phyloP scores from a whole-genome alignment of 37 sponge, comb jelly and placozoan species.

The Chondrosia reniformis region DNA sequence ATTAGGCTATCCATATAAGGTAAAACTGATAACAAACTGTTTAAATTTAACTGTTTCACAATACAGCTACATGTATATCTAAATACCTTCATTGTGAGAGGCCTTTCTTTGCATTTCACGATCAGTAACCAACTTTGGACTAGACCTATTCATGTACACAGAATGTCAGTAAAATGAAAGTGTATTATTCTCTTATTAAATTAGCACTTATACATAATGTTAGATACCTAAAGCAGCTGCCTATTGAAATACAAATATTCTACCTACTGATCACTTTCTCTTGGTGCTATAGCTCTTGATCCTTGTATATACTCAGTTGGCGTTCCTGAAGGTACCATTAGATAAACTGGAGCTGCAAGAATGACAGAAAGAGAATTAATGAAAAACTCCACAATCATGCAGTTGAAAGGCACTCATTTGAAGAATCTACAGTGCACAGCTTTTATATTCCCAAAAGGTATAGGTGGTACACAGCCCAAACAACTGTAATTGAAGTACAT shows the following conservation, averaged over 20 bases:
- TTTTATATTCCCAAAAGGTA: too few relatives aligned
- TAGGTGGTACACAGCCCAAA: too few relatives aligned
- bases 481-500: too few relatives aligned
- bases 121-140: conserved; percentile 3
- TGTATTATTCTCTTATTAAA: too few relatives aligned
- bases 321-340: conserved; percentile 63
- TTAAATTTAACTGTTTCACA: too few relatives aligned
- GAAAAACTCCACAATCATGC: too few relatives aligned
- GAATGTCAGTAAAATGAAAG: background rate
- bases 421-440: too few relatives aligned
- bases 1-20: too few relatives aligned
- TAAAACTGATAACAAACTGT: background rate
- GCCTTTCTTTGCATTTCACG: conserved; percentile 66
- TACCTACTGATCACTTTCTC: conserved; percentile 22
- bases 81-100: conserved; percentile 74
- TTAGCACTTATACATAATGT: background rate
- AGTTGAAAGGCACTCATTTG: too few relatives aligned
- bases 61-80: too few relatives aligned
- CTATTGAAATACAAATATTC: background rate
- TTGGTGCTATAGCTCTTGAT: conserved; percentile 52
- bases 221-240: background rate
- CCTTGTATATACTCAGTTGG: conserved; percentile 59
- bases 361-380: too few relatives aligned
- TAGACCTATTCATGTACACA: background rate
- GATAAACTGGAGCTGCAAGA: conserved; percentile 55